Percentiles rank a stretch among this genome's conserved stretches.
phyloP scores from a whole-genome alignment of 2,113 vertebrate species.

The Antidorcas marsupialis region DNA sequence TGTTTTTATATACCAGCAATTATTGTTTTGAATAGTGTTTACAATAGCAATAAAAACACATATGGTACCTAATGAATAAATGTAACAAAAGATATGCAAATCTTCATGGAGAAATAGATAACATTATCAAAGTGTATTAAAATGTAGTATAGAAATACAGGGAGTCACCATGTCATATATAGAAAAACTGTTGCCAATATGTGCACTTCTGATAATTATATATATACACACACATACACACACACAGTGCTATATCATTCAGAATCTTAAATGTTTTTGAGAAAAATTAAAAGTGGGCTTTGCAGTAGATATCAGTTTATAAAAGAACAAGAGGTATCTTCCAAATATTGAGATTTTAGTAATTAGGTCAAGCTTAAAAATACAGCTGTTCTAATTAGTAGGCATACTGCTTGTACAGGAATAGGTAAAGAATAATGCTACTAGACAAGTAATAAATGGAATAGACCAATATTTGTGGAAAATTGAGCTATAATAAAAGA shows the following conservation, averaged over 20 bases:
- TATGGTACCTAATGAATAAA: not conserved
- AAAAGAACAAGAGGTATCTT: not conserved
- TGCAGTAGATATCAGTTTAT: not conserved
- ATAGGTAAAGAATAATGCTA: not conserved
- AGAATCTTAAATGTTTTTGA: not conserved
- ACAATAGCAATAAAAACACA: not conserved
- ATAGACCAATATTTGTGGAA: not conserved
- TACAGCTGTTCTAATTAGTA: not conserved
- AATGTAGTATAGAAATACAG: not conserved
- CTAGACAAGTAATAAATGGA: not conserved
- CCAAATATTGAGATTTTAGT: not conserved
- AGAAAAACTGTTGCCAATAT: not conserved
- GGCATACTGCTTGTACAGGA: not conserved
- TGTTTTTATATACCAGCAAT: not conserved
- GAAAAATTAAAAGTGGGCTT: not conserved
- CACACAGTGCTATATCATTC: not conserved
- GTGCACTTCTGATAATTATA: not conserved
- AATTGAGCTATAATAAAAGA: not conserved
- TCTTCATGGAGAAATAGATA: not conserved
- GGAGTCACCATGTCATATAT: not conserved
- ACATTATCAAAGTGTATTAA: not conserved
- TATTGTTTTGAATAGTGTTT: not conserved
- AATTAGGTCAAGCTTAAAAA: not conserved
- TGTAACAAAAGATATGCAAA: not conserved
- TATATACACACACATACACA: accelerated